Base-by-base conservation (phyloP, 2,888 invertebrate species). In the Stenodema calcarata region DNA sequence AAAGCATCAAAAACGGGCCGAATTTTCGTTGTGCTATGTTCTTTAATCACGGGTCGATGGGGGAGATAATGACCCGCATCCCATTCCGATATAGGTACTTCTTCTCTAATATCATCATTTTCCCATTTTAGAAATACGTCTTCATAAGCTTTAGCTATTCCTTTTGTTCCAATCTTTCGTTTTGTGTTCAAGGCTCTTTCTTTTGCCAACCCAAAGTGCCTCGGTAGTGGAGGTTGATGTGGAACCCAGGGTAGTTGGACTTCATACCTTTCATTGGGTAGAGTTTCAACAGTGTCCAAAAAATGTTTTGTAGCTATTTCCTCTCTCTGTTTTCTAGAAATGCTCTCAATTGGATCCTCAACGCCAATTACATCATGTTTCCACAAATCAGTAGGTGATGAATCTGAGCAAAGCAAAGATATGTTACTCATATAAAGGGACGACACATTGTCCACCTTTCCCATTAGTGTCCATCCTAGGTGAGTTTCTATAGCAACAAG, bases 251-350 rank as follows among this genome's bases (percentile, higher is more conserved):
- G 47, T 16, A 47, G 12, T 81, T n/a, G n/a, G n/a, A n/a, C n/a
- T n/a, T 90, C 90, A 88, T 90, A 91, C 1, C 90, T 88, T 6
- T 90, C 89, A 11, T 90, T 89, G 1, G 87, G 50, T 44, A 47
- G 47, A 0, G 89, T 70, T 0, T 6, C 81, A 1, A 90, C 89
- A 0, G 90, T 91, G 12, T 88, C 42, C 12, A 75, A n/a, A 85
- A 89, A 88, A n/a, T 88, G 54, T 41, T 84, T 35, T 0, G 44
- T 81, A 18, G 47, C 47, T 7, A 35, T 35, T 35, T 35, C 35
- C 35, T 35, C 35, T 35, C 35, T 35, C 35, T 7, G 35, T 35
- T 35, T 35, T 35, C 35, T 35, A 35, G 35, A 35, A 35, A 35
- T 35, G 35, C 35, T 35, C 35, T 35, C 35, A 35, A 35, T 35